Base-by-base conservation (phyloP, 2,797 vertebrate genomes). In the Anguilla anguilla region DNA sequence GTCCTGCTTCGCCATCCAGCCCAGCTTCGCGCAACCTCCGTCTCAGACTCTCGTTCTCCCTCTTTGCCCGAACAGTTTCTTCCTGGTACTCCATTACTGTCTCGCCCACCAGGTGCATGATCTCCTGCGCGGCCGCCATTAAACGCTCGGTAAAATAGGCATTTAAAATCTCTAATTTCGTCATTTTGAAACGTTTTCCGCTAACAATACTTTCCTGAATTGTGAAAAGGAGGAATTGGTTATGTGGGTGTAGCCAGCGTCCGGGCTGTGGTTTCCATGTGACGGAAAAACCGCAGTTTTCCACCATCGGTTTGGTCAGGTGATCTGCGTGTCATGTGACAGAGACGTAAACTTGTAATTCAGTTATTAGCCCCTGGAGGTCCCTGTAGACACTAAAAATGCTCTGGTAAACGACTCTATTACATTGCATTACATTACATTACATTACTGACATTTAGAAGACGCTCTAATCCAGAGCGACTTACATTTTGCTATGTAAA, bases 41-140 rank as follows among this genome's bases (percentile, higher is more conserved):
- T 83, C 67, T 82, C 31, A 90, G 89, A n/a, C 57, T 77, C 10
- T 85, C 86, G 39, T 90, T 90, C 19, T 90, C 89, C 22, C 59
- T 87, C 77, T 82, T 83, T 10, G 86, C 72, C 17, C 86, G 83
- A 49, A 7, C 69, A 10, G 69, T 85, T 69, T 90, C 87, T 9
- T 88, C 86, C 84, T 87, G 89, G 87, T 87, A 90, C 61, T 90
- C 86, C 17, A 28, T 74, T 2, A 90, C 17, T 0, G 89, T 88
- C 11, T 87, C 84, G 7, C 74, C 83, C 39, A 90, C 86, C 31
- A 74, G 83, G 11, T 86, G 69, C 19, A 90, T 46, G 6, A 88
- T 88, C 11, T 90, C 88, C 61, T 83, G 86, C 1, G 61, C 88
- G 1, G 86, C 83, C 25, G 49, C 57, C 88, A 87, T 89, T 77